A percentile compares a stretch with the other conserved stretches of the same genome.
phyloP scores from a whole-genome alignment of 2,888 invertebrate genomes.

The Pandemis heparana region DNA sequence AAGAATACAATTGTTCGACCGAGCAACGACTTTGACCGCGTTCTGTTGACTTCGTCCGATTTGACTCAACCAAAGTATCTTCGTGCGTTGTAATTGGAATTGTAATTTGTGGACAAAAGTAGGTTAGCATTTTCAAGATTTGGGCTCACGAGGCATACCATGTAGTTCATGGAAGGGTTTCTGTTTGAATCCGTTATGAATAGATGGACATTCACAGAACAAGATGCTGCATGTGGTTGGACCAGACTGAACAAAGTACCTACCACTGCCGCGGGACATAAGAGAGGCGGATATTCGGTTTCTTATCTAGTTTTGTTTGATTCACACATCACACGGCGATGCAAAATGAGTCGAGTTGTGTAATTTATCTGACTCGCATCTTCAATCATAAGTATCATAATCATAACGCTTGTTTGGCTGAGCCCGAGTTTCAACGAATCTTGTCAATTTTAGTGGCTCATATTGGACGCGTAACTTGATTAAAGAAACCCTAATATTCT shows the following conservation, averaged over 20 bases:
- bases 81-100: background rate
- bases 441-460: background rate
- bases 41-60: slow-evolving; percentile 71
- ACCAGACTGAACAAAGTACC: background rate
- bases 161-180: too few relatives aligned
- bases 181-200: too few relatives aligned
- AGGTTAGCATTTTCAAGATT: too few relatives aligned
- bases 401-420: too few relatives aligned
- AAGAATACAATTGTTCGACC: slow-evolving; percentile 55
- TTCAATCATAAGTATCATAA: too few relatives aligned
- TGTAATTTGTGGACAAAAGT: background rate
- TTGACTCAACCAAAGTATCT: slow-evolving; percentile 11
- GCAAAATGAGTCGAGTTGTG: too few relatives aligned
- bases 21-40: slow-evolving; percentile 76
- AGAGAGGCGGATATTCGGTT: too few relatives aligned
- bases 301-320: too few relatives aligned
- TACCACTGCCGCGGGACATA: too few relatives aligned
- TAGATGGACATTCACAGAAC: background rate
- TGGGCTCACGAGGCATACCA: background rate
- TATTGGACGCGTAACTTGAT: slow-evolving; percentile 10
- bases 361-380: too few relatives aligned
- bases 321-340: too few relatives aligned
- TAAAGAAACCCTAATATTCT: slow-evolving; percentile 15
- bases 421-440: background rate
- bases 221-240: background rate